Percentiles rank a stretch among this genome's conserved stretches.
Conservation (phyloP, 2,888 invertebrate genomes). For the Endomychus coccineus region DNA sequence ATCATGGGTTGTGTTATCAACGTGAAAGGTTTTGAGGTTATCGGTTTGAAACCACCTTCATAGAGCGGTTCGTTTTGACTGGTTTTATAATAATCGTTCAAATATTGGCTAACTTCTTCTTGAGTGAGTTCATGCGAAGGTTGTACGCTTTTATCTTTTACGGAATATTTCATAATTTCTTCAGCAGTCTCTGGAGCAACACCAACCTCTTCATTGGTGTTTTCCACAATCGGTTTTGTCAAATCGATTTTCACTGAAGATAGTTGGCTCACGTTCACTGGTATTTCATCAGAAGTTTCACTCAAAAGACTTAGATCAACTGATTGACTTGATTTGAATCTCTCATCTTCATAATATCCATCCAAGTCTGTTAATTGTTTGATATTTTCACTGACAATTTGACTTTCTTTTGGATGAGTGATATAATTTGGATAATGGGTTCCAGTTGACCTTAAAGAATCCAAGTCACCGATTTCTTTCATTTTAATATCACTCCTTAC, state of each 20-base stretch:
- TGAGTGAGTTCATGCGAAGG: conserved; percentile 28
- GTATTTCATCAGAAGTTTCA: conserved; percentile 25
- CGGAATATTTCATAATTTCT: conserved; percentile 12
- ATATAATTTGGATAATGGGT: too few species aligned
- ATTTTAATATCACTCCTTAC: too few species aligned
- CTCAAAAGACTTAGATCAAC: conserved; percentile 30
- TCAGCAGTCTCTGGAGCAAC: too few species aligned
- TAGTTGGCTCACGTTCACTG: conserved; percentile 28
- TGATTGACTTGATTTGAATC: too few species aligned
- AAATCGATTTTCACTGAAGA: conserved; percentile 22
- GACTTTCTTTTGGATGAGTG: too few species aligned
- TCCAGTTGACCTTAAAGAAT: too few species aligned
- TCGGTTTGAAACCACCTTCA: conserved; percentile 33
- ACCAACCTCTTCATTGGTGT: conserved; percentile 2
- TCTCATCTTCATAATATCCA: too few species aligned
- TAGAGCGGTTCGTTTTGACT: conserved; percentile 23
- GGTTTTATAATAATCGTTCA: conserved; percentile 28
- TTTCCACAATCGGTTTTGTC: background rate
- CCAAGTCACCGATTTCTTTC: too few species aligned
- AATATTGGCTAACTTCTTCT: conserved; percentile 27
- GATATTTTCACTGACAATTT: too few species aligned
- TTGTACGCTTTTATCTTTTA: conserved; percentile 15
- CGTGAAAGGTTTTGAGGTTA: conserved; percentile 23
- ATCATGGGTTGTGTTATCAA: conserved; percentile 20
- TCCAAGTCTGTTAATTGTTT: too few species aligned